phyloP scores from a whole-genome alignment of 2,797 vertebrate genomes.

The Mus spretus region DNA sequence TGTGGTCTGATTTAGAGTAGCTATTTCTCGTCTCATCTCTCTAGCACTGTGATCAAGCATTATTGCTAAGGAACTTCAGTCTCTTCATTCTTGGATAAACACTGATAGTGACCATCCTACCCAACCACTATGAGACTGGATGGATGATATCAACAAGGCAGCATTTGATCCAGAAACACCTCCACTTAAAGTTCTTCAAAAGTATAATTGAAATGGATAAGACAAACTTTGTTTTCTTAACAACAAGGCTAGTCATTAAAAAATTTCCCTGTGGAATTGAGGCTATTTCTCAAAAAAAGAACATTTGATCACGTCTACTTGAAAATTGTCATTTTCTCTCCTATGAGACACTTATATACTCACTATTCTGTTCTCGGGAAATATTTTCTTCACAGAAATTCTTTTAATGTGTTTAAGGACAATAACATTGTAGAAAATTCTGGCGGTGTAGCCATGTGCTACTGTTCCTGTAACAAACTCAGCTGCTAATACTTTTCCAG shows the following conservation, averaged over 20 bases:
- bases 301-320: not conserved
- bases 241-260: not conserved
- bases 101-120: not conserved
- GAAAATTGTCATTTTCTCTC: not conserved
- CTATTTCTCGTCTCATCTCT: not conserved
- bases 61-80: accelerated
- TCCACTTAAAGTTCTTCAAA: not conserved
- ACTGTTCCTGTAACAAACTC: not conserved
- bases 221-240: not conserved
- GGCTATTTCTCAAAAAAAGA: constrained; percentile 12
- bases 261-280: not conserved
- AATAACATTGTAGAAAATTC: accelerated
- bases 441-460: accelerated
- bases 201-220: not conserved
- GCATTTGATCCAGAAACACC: not conserved
- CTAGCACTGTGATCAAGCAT: not conserved
- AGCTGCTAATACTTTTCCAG: accelerated
- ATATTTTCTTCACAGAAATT: not conserved
- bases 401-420: not conserved
- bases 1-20: not conserved
- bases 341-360: not conserved
- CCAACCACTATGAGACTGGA: not conserved
- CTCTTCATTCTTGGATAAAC: not conserved
- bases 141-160: not conserved
- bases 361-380: not conserved